These are phyloP conservation scores for Belgica antarctica DNA, from an alignment of 2,888 invertebrate genomes.

Conservation along the genomic window DNA sequence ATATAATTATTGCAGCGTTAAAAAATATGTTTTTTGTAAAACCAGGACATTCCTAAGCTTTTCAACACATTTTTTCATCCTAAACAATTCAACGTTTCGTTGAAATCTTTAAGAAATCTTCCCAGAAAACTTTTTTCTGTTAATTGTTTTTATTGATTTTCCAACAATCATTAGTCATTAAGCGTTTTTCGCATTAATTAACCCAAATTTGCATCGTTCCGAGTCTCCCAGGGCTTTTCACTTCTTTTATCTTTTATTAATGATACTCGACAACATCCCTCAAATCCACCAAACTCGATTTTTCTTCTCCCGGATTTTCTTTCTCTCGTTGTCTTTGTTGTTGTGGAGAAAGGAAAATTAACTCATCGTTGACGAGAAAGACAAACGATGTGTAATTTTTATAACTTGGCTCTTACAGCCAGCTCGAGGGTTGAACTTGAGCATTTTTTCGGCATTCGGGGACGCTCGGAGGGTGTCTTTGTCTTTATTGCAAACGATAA, in stretches of 20 bases:
- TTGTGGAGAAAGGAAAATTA: conserved; percentile 42
- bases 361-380: conserved; percentile 43
- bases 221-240: background rate
- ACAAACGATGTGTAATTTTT: conserved; percentile 44
- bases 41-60: no score
- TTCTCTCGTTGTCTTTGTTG: conserved; percentile 24
- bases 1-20: no score
- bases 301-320: conserved; percentile 18
- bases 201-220: conserved; percentile 43
- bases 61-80: no score
- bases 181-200: conserved; percentile 38
- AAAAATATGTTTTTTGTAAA: no score
- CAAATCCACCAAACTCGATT: conserved; percentile 37
- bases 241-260: conserved; percentile 21
- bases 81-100: background rate
- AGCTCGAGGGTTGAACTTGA: conserved; percentile 41
- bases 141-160: conserved; percentile 44
- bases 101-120: background rate
- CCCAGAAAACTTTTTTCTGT: background rate
- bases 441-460: conserved; percentile 32
- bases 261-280: conserved; percentile 31
- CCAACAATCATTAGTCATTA: conserved; percentile 39
- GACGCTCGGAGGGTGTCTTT: conserved; percentile 34
- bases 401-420: background rate
- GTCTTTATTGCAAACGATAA: conserved; percentile 43